Conservation (phyloP, 2,797 vertebrate species). For the Gobionotothen gibberifrons region DNA sequence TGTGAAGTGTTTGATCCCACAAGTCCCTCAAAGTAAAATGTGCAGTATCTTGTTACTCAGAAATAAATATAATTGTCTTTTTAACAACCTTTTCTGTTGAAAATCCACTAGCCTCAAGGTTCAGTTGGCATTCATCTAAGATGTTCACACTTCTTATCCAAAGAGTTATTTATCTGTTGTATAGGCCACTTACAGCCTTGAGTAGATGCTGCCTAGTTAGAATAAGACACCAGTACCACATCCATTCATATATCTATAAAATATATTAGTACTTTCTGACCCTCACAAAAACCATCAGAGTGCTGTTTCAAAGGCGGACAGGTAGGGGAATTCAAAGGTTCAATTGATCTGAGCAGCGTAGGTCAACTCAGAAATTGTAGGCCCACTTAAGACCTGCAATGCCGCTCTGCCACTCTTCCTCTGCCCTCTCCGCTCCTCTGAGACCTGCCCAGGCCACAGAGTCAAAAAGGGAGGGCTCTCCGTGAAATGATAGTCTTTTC, state of each 20-base stretch:
- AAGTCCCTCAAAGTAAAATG: not conserved
- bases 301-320: conserved; percentile 15
- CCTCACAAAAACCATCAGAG: conserved; percentile 9
- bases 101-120: not conserved
- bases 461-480: conserved; percentile 26
- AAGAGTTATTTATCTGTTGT: not conserved
- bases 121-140: not conserved
- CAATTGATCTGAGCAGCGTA: conserved; percentile 21
- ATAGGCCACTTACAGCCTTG: no score
- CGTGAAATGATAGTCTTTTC: conserved; percentile 38
- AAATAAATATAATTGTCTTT: not conserved
- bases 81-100: not conserved
- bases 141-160: not conserved
- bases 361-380: conserved; percentile 43
- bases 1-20: not conserved
- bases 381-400: conserved; percentile 30
- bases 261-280: not conserved
- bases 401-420: conserved; percentile 3
- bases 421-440: conserved; percentile 25
- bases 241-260: not conserved
- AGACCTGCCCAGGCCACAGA: conserved; percentile 24
- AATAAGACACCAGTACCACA: conserved; percentile 7
- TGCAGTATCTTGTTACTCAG: not conserved
- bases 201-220: not conserved
- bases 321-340: conserved; percentile 18